Evolutionary conservation across 2,797 vertebrate genomes (phyloP).

Genomic region (Peromyscus melanophrys): DNA sequence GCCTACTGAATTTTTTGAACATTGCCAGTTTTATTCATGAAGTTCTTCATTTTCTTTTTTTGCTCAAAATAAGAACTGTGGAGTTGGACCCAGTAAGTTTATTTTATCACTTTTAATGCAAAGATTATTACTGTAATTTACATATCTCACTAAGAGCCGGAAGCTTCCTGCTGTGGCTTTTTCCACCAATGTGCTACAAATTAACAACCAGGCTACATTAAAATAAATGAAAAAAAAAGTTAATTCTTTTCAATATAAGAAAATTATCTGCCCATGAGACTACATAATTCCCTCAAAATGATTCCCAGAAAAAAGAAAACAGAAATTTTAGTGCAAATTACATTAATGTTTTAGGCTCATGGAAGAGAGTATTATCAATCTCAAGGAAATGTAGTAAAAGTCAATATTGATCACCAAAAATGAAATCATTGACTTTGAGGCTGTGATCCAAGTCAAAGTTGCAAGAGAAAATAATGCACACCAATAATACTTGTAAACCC

Average conservation of each 20-base stretch:
- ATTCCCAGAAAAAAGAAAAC: slow-evolving; percentile 72
- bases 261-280: slow-evolving; percentile 70
- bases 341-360: slow-evolving; percentile 62
- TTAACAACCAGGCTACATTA: slow-evolving; percentile 75
- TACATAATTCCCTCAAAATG: slow-evolving; percentile 66
- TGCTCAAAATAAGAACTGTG: slow-evolving; percentile 66
- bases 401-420: slow-evolving; percentile 51
- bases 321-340: slow-evolving; percentile 68
- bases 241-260: slow-evolving; percentile 80
- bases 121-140: slow-evolving; percentile 86
- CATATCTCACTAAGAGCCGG: slow-evolving; percentile 79
- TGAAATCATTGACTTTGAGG: slow-evolving; percentile 36
- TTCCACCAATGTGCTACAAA: slow-evolving; percentile 73
- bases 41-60: neutral
- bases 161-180: slow-evolving; percentile 78
- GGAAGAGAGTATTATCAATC: slow-evolving; percentile 42
- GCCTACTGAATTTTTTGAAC: slow-evolving; percentile 27
- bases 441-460: neutral
- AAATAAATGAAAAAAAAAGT: slow-evolving; percentile 78
- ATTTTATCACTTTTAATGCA: slow-evolving; percentile 85
- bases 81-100: slow-evolving; percentile 77
- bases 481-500: slow-evolving; percentile 21
- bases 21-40: slow-evolving; percentile 74
- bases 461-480: neutral
- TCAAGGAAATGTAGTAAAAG: slow-evolving; percentile 75